These are phyloP conservation scores for Agrypnus murinus DNA, from an alignment of 2,888 invertebrate species.

Conservation along the genomic window DNA sequence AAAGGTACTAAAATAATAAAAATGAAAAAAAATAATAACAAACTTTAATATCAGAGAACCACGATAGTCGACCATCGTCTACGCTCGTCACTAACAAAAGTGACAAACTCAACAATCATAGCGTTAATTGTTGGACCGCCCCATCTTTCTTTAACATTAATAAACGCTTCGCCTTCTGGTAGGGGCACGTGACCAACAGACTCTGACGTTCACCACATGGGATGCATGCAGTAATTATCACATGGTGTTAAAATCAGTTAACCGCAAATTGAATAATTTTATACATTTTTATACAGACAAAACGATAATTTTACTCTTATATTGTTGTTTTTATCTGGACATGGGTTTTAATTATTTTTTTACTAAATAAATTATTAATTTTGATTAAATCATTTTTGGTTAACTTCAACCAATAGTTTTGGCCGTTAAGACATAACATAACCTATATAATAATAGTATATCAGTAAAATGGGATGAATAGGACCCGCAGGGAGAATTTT, in stretches of 20 bases:
- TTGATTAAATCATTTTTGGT: no score
- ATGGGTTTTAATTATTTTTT: no score
- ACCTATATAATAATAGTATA: no score
- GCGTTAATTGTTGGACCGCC: slow-evolving; percentile 52
- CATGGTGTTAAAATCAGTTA: slow-evolving; percentile 15
- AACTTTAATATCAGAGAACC: slow-evolving; percentile 34
- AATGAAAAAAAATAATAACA: slow-evolving; percentile 35
- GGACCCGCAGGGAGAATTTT: no score
- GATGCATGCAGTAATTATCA: slow-evolving; percentile 41
- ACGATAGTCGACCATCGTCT: slow-evolving; percentile 46
- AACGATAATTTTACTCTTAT: no score
- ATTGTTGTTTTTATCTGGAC: no score
- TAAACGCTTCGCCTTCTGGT: slow-evolving; percentile 51
- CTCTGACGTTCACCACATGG: slow-evolving; percentile 35
- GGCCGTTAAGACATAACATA: no score
- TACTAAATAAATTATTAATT: no score
- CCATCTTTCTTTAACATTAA: slow-evolving; percentile 54
- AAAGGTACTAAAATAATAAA: background rate
- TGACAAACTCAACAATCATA: slow-evolving; percentile 45
- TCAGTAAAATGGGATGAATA: no score
- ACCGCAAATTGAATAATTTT: slow-evolving; percentile 13
- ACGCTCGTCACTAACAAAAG: slow-evolving; percentile 40
- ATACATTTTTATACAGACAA: background rate
- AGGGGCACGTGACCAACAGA: slow-evolving; percentile 45
- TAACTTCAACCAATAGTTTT: no score